Conservation (phyloP, 2,888 invertebrate genomes). For the Galerucella calmariensis region DNA sequence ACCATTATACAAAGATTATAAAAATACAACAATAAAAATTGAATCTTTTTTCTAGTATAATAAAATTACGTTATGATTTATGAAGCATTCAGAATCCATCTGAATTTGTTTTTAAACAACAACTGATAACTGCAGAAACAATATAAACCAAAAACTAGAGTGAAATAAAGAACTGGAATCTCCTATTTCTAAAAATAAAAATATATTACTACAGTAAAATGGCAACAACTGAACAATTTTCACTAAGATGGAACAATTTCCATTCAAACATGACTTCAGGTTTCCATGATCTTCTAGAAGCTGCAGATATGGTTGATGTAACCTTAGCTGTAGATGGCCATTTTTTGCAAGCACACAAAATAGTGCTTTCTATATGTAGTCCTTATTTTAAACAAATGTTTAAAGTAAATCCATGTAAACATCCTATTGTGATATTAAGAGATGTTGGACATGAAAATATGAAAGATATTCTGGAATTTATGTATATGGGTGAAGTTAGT, state of each 20-base stretch:
- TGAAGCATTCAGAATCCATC: background rate
- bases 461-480: slow-evolving; percentile 77
- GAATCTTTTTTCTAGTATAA: too few species aligned
- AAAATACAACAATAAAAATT: slow-evolving; percentile 18
- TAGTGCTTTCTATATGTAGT: slow-evolving; percentile 82
- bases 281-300: slow-evolving; percentile 76
- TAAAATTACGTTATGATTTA: too few species aligned
- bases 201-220: slow-evolving; percentile 50
- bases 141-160: too few species aligned
- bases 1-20: slow-evolving; percentile 25
- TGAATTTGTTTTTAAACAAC: background rate
- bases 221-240: slow-evolving; percentile 75
- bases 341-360: slow-evolving; percentile 80
- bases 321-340: slow-evolving; percentile 83
- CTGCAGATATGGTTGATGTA: slow-evolving; percentile 81
- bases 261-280: slow-evolving; percentile 79
- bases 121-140: background rate
- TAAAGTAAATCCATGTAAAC: slow-evolving; percentile 78
- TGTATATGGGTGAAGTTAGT: slow-evolving; percentile 80
- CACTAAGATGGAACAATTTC: slow-evolving; percentile 83
- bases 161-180: too few species aligned
- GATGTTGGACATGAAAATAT: slow-evolving; percentile 77
- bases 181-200: too few species aligned
- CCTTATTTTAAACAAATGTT: slow-evolving; percentile 82
- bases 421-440: slow-evolving; percentile 79